Percentiles rank a stretch among this genome's conserved stretches.
Conservation (phyloP, 23 tunicate species). For the Styela plicata region DNA sequence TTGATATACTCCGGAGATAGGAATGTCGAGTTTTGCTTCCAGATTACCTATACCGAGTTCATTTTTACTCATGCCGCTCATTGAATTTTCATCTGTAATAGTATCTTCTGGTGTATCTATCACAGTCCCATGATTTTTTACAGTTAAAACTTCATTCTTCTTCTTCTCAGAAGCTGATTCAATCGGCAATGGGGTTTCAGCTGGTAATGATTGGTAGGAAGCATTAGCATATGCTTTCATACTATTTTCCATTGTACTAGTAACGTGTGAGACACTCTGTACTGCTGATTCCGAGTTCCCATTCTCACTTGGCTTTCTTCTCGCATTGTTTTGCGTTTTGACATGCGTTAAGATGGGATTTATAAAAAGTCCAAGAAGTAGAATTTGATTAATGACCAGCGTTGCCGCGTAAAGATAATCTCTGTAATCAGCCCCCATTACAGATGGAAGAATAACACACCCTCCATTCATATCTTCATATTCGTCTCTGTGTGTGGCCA, state of each 20-base stretch:
- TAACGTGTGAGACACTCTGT: neutral
- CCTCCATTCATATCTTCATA: neutral
- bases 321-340: neutral
- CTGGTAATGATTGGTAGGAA: neutral
- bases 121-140: neutral
- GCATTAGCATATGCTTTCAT: neutral
- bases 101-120: neutral
- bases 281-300: neutral
- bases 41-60: neutral
- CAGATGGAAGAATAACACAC: neutral
- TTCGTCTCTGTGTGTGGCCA: neutral
- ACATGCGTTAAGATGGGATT: slow-evolving; percentile 15
- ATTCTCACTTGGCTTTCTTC: neutral
- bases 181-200: neutral
- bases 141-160: slow-evolving; percentile 11
- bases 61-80: neutral
- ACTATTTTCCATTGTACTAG: neutral
- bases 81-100: neutral
- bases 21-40: neutral
- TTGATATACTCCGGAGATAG: too few relatives aligned
- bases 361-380: neutral
- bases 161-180: slow-evolving; percentile 13
- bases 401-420: neutral
- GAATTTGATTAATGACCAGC: slow-evolving; percentile 6
- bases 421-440: neutral